Conservation (phyloP, 2,113 vertebrate genomes). For the Ancistrus triradiatus region DNA sequence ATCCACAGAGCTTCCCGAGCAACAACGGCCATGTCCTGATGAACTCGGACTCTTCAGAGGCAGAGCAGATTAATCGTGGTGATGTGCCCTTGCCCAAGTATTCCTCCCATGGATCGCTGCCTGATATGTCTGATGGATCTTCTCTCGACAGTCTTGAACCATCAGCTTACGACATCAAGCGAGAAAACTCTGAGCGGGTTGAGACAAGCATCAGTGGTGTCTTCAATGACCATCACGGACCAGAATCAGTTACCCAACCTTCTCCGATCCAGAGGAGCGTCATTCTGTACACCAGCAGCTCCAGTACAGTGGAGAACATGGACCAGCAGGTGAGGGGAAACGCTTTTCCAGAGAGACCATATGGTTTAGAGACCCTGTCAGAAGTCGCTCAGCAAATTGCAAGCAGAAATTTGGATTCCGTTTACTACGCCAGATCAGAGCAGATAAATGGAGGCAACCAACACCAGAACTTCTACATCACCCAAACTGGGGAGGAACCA, state of each 20-base stretch:
- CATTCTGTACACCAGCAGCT: slow-evolving; percentile 68
- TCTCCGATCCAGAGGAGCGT: slow-evolving; percentile 63
- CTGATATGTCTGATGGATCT: slow-evolving; percentile 75
- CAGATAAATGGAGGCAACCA: slow-evolving; percentile 48
- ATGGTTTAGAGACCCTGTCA: slow-evolving; percentile 60
- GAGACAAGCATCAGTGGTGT: slow-evolving; percentile 46
- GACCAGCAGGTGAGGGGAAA: slow-evolving; percentile 39
- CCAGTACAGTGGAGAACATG: slow-evolving; percentile 58
- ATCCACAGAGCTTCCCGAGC: slow-evolving; percentile 55
- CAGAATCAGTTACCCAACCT: slow-evolving; percentile 48
- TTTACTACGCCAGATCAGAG: slow-evolving; percentile 58
- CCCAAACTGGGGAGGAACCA: slow-evolving; percentile 65
- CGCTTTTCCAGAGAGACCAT: slow-evolving; percentile 44
- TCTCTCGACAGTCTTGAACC: slow-evolving; percentile 75
- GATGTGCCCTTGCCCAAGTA: slow-evolving; percentile 64
- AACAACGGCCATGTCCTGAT: slow-evolving; percentile 69
- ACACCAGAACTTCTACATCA: slow-evolving; percentile 63
- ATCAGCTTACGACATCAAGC: slow-evolving; percentile 60
- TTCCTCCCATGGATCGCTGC: slow-evolving; percentile 71
- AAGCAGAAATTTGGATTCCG: slow-evolving; percentile 60
- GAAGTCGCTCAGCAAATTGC: slow-evolving; percentile 69
- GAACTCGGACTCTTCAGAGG: slow-evolving; percentile 77
- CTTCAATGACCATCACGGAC: slow-evolving; percentile 50
- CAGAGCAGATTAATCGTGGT: slow-evolving; percentile 64
- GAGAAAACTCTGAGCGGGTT: slow-evolving; percentile 46